Percentiles rank a stretch among this genome's conserved stretches.
Conservation (phyloP, 1,140 invertebrate genomes). For the Callitettix versicolor region DNA sequence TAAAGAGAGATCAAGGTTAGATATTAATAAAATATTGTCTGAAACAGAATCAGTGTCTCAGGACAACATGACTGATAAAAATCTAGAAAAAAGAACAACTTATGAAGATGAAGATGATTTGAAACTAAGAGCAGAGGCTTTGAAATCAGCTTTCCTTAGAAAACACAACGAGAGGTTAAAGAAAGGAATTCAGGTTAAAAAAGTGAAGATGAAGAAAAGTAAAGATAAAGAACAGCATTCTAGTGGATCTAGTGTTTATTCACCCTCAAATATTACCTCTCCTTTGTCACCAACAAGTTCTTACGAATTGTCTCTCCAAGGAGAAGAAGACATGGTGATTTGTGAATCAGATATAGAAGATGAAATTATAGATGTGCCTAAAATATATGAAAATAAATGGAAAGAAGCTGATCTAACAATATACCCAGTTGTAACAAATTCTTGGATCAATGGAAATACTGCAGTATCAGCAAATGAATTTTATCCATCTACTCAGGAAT, state of each 20-base stretch:
- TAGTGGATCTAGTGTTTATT: background rate
- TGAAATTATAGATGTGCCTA: background rate
- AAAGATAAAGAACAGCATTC: background rate
- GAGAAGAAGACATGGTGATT: slow-evolving; percentile 7
- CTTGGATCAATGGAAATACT: background rate
- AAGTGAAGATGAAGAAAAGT: background rate
- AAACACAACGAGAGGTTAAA: background rate
- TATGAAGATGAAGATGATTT: background rate
- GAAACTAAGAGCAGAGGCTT: background rate
- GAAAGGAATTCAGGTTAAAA: slow-evolving; percentile 2
- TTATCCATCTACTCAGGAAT: background rate
- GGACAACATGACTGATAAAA: background rate
- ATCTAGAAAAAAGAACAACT: background rate
- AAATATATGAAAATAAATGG: too few relatives aligned
- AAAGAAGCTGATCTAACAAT: background rate
- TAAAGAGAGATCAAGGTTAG: background rate
- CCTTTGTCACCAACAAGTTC: background rate
- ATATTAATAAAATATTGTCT: background rate
- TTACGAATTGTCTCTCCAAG: background rate
- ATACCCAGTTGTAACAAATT: too few relatives aligned
- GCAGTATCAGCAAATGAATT: background rate
- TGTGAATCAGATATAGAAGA: background rate
- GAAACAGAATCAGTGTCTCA: background rate
- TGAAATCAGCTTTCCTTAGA: slow-evolving; percentile 4
- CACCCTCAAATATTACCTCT: background rate